Base-by-base conservation (phyloP, 30 jellyfish, hydroid and myxozoan species). In the Catostylus mosaicus region DNA sequence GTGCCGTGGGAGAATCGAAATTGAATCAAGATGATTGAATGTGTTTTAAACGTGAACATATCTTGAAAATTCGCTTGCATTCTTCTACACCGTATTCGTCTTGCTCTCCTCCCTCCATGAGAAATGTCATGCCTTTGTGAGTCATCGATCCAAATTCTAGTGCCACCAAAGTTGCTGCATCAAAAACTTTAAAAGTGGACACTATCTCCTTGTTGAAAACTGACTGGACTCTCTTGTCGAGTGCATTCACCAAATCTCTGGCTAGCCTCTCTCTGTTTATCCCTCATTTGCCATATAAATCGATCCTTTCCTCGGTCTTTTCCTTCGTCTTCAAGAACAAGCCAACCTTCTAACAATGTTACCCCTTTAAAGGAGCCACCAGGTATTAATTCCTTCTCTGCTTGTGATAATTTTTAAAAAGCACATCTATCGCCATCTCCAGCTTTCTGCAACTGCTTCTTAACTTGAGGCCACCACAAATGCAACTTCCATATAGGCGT, bases 101-200 rank as follows among this genome's bases (percentile, higher is more conserved):
- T 34, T 67, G 52, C 3, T 69, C 80, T 12, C 86, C 86, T 10
- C 29, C 87, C 9, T 27, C 30, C 8, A 56, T 34, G 3, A 37
- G n/a, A 23, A 10, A 66, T 26, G 32, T 20, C 23, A 67, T 26
- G 7, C 18, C 62, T 27, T 27, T 77, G 56, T 56, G 43, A 52
- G 12, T 50, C 19, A 30, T 69, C 40, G 18, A 50, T 30, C 85
- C 91, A 81, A 85, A 81, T 48, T 54, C 45, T 18, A 81, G 62
- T 38, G 67, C 35, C 23, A 81, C 85, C 29, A 81, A 85, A 30
- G 31, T 43, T n/a, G 89, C 87, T 12, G 87, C 87, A 75, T 75
- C 87, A 57, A 75, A 75, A 9, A 75, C 46, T 60, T 75, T 45
- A 20, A 78, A 62, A n/a, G n/a, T n/a, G n/a, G n/a, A n/a, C n/a